Base-by-base conservation (phyloP, 2,888 invertebrate species). In the Sympetrum striolatum region DNA sequence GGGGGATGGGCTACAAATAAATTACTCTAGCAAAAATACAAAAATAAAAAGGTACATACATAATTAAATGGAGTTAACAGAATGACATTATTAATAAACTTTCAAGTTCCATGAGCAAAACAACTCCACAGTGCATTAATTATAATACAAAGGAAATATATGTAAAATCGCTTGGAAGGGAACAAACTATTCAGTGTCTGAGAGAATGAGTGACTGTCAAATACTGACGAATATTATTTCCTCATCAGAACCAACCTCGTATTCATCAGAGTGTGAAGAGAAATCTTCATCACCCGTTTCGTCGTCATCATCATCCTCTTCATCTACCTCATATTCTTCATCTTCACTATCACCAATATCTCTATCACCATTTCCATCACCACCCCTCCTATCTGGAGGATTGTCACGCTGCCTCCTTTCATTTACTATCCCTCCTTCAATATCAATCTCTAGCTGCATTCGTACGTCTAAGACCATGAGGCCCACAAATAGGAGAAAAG, bases 391-490 rank as follows among this genome's bases (percentile, higher is more conserved):
- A 31, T 81, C 86, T 35, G 58, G 60, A 64, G n/a, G 53, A 22
- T 37, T 37, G 37, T 60, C 64, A 14, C 37, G 37, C 60, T 58
- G 86, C 10, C 37, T 60, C 60, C 86, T 86, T 37, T 86, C 86
- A 35, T 86, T 58, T 53, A 86, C 60, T 86, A 86, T 31, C 35
- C 91, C 94, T 64, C 95, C 94, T 91, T 96, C 95, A 90, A 96
- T 94, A 92, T 96, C 96, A 58, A 96, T 95, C 93, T 96, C 96
- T 91, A 96, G 93, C 92, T 96, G 96, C 94, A 96, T 95, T 90
- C 96, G 94, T 58, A 96, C 95, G 92, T 96, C 96, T 93, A 96
- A 95, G 0, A 96, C 95, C 93, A 96, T 95, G 92, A 96, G 96
- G 25, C 95, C 95, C 15, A 96, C 95, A 15, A 96, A 95, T 82